Evolutionary conservation across 2,797 vertebrate genomes (phyloP).

Genomic region (Dryobates pubescens): DNA sequence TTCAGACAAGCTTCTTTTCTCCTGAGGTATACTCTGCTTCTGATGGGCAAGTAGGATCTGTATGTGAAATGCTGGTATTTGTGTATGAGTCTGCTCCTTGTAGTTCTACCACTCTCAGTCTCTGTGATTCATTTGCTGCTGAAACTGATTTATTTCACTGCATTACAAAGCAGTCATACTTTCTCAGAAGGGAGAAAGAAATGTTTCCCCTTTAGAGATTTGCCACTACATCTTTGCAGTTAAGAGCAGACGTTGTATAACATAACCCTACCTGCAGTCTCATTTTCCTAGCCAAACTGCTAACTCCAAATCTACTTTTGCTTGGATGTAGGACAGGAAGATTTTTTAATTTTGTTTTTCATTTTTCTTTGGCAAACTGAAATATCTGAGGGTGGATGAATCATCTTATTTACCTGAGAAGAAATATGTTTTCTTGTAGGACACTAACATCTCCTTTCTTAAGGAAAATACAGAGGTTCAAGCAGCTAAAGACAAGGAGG

Average conservation of each 20-base stretch:
- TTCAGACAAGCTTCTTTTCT: not conserved
- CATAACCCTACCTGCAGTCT: not conserved
- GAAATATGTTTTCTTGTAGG: not conserved
- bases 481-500: not conserved
- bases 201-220: not conserved
- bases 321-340: not conserved
- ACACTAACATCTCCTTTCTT: not conserved
- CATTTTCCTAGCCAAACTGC: not conserved
- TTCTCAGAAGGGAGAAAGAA: not conserved
- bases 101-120: not conserved
- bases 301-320: not conserved
- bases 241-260: not conserved
- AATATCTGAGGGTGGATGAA: not conserved
- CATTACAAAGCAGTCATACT: not conserved
- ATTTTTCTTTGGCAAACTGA: not conserved
- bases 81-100: not conserved
- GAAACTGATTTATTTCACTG: not conserved
- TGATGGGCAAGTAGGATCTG: not conserved
- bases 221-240: not conserved
- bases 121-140: slow-evolving; percentile 10
- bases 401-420: slow-evolving; percentile 4
- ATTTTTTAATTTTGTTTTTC: not conserved
- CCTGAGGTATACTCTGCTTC: not conserved
- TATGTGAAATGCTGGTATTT: not conserved
- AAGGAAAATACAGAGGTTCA: not conserved